Evolutionary conservation across 2,797 vertebrate genomes (phyloP).

Genomic region (Sebastes vulpes): DNA sequence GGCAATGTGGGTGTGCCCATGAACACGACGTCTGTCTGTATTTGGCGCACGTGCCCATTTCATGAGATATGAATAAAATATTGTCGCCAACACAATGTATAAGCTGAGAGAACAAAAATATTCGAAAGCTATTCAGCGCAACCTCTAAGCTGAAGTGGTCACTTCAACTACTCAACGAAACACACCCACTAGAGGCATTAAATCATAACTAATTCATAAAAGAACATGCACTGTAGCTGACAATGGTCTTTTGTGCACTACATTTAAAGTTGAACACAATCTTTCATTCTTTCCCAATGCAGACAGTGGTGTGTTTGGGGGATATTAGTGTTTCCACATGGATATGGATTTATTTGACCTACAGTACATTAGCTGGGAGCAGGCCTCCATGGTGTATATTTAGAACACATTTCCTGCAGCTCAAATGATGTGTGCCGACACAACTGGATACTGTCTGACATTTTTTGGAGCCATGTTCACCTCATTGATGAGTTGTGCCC

Average conservation of each 20-base stretch:
- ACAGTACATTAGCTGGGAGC: constrained; percentile 64
- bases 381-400: constrained; percentile 63
- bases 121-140: neutral
- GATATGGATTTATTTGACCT: constrained; percentile 79
- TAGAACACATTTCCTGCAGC: constrained; percentile 70
- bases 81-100: neutral
- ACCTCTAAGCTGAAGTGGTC: neutral
- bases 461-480: constrained; percentile 40
- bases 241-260: neutral
- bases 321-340: constrained; percentile 71
- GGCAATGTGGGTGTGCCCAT: constrained; percentile 2
- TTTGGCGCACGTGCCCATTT: constrained; percentile 13
- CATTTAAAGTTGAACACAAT: constrained; percentile 7
- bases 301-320: constrained; percentile 41
- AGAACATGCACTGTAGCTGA: neutral
- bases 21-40: neutral
- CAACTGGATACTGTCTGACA: constrained; percentile 61
- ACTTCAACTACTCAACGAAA: constrained; percentile 20
- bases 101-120: neutral
- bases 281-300: constrained; percentile 22
- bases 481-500: constrained; percentile 42
- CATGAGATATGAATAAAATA: constrained; percentile 48
- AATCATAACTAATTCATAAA: constrained; percentile 51
- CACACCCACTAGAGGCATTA: constrained; percentile 15
- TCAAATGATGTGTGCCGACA: constrained; percentile 59